Percentiles rank a stretch among this genome's conserved stretches.
These are phyloP conservation scores for Gobius niger DNA, from an alignment of 2,113 vertebrate species.

Conservation along the genomic window DNA sequence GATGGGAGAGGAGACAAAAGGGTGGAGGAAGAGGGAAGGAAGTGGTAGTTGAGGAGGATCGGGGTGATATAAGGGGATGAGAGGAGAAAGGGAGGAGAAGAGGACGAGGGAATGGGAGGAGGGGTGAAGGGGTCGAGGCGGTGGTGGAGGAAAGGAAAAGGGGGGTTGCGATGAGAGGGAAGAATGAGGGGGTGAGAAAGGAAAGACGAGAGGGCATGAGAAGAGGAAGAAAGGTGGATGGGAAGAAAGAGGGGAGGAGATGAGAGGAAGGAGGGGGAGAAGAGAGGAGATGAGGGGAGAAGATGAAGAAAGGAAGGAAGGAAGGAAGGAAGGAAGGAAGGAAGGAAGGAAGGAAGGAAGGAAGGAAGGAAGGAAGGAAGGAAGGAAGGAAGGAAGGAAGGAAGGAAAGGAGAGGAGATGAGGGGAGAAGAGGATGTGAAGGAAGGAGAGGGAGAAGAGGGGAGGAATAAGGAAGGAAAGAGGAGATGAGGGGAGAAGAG, in stretches of 20 bases:
- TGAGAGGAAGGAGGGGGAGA: neutral
- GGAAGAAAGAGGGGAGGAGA: neutral
- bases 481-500: neutral
- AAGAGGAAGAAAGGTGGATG: conserved; percentile 9
- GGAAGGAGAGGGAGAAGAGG: conserved; percentile 13
- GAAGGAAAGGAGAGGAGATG: too few species aligned
- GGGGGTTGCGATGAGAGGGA: neutral
- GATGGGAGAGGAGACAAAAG: neutral
- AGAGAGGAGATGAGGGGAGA: too few species aligned
- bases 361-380: neutral
- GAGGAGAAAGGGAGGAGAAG: neutral
- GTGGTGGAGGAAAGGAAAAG: too few species aligned
- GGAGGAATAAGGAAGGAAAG: neutral
- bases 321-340: neutral
- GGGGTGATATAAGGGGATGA: too few species aligned
- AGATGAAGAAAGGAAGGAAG: too few species aligned
- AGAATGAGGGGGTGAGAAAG: neutral
- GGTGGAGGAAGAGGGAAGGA: neutral
- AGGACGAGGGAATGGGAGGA: conserved; percentile 17
- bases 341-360: neutral
- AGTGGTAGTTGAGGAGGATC: neutral
- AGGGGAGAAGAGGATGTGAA: neutral
- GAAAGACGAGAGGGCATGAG: neutral
- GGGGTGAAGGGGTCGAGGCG: neutral
- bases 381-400: neutral